These are phyloP conservation scores for Aspidoscelis tigris DNA, from an alignment of 2,113 vertebrate species.

Conservation along the genomic window DNA sequence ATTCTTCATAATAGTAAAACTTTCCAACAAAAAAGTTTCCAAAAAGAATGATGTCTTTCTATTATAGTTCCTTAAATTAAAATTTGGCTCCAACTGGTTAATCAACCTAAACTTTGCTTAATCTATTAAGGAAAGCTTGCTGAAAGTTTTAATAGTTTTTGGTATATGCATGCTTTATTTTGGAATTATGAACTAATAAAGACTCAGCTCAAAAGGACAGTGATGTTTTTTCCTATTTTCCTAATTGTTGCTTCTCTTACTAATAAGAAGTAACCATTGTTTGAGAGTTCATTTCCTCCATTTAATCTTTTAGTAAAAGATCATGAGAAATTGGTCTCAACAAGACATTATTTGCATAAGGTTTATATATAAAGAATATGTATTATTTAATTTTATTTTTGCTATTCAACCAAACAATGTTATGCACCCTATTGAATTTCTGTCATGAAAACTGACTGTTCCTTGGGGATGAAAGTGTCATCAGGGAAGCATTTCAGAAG, in stretches of 20 bases:
- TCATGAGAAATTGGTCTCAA: conserved; percentile 32
- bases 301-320: conserved; percentile 30
- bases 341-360: neutral
- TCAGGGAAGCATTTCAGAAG: conserved; percentile 50
- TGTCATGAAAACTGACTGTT: conserved; percentile 40
- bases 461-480: conserved; percentile 50
- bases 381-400: neutral
- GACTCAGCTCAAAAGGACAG: too few relatives aligned
- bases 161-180: too few relatives aligned
- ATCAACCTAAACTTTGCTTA: too few relatives aligned
- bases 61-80: too few relatives aligned
- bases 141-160: too few relatives aligned
- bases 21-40: too few relatives aligned
- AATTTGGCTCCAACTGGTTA: too few relatives aligned
- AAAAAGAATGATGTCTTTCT: too few relatives aligned
- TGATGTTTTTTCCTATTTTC: neutral
- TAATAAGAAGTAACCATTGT: conserved; percentile 13
- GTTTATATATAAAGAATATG: neutral
- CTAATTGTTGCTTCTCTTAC: conserved; percentile 26
- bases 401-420: conserved; percentile 41
- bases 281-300: conserved; percentile 7
- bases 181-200: too few relatives aligned
- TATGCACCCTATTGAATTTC: conserved; percentile 39
- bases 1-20: too few relatives aligned
- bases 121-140: too few relatives aligned